Evolutionary conservation across 2,888 invertebrate genomes (phyloP).

Genomic region (Agrotis ipsilon): DNA sequence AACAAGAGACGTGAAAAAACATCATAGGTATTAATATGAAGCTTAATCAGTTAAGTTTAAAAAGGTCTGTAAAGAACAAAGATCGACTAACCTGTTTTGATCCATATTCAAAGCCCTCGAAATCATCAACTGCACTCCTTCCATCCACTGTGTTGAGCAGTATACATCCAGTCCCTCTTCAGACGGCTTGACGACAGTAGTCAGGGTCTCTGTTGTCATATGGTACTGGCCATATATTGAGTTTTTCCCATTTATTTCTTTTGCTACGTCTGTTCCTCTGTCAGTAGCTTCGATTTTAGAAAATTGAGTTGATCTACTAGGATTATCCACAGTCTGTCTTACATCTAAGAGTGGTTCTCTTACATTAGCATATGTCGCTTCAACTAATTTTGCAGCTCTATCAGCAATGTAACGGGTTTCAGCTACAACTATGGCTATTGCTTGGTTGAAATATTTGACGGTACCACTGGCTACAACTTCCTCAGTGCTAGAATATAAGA

Average conservation of each 20-base stretch:
- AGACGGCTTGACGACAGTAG: constrained; percentile 91
- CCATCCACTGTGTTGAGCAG: constrained; percentile 92
- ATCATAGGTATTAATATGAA: neutral
- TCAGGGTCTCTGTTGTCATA: constrained; percentile 93
- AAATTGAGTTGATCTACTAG: constrained; percentile 63
- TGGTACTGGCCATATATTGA: constrained; percentile 92
- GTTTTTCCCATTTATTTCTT: constrained; percentile 87
- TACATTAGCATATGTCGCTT: constrained; percentile 87
- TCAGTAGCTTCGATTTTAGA: constrained; percentile 67
- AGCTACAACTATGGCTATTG: constrained; percentile 90
- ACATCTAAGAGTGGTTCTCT: constrained; percentile 75
- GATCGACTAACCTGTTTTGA: constrained; percentile 89
- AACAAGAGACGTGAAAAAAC: neutral
- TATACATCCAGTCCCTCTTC: constrained; percentile 93
- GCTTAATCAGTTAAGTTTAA: neutral
- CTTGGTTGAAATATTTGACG: constrained; percentile 77
- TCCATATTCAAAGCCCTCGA: constrained; percentile 90
- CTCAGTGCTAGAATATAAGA: constrained; percentile 73
- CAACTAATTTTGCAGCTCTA: constrained; percentile 90
- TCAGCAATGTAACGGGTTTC: constrained; percentile 88
- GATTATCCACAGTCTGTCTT: constrained; percentile 68
- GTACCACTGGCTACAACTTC: constrained; percentile 80
- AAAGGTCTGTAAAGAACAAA: neutral
- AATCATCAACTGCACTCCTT: constrained; percentile 89
- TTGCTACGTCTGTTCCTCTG: constrained; percentile 76